Base-by-base conservation (phyloP, 1,140 invertebrate species). In the Anastatus disparis region DNA sequence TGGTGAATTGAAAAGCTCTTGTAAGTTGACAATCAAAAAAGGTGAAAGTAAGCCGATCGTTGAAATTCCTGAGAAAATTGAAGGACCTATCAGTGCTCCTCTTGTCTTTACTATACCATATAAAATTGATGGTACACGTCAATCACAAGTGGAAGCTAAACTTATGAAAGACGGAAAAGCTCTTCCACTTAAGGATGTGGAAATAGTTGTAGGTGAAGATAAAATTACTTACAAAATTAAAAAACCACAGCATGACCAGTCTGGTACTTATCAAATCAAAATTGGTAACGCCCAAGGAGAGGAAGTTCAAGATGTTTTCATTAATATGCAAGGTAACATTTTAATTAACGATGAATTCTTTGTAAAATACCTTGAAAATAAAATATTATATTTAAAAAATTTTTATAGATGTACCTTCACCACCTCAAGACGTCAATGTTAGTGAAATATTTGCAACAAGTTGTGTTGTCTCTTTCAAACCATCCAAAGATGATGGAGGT, bases 401-500 rank as follows among this genome's bases (percentile, higher is more conserved):
- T 20, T 22, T 62, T 27, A 22, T 74, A 93, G 95, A 96, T 82
- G 94, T 93, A 22, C 98, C 98, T 31, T 87, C 91, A 46, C 87
- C 93, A 42, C 98, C 98, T 8, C 88, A 90, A 79, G 93, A 97
- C 74, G 90, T 99, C 20, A 92, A 97, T 76, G 94, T 99, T 0
- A 90, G 90, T 1, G 97, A 99, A 73, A 88, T 99, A 1, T 98
- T 93, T 85, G 93, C 96, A 77, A 95, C 94, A 67, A 94, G 93
- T 17, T 99, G 97, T 84, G 91, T 94, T 29, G 91, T 99, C 0
- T 87, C 91, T 22, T 99, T 97, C 94, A 96, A 97, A 76, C 88
- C 91, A 64, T 95, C 96, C 0, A 90, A 92, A 77, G 97, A 99
- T 80, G 95, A 98, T 82, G 98, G 98, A 80, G 97, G 97, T 52